phyloP scores from a whole-genome alignment of 2,888 invertebrate species.

The Copidosoma aretas region DNA sequence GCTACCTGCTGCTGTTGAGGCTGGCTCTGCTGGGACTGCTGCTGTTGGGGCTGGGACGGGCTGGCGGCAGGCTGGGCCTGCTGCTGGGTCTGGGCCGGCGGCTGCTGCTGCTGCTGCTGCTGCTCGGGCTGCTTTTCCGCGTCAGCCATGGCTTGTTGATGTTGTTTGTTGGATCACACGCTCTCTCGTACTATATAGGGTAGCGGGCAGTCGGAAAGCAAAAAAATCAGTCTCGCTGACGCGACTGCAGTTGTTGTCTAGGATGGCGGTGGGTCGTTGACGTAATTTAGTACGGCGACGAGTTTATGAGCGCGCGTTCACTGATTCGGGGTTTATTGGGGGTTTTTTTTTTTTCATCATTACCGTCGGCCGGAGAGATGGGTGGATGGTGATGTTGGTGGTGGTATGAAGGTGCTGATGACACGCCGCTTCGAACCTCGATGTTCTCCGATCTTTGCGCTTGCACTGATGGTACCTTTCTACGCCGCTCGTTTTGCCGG shows the following conservation, averaged over 20 bases:
- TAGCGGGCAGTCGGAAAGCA: too few relatives aligned
- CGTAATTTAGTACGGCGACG: not conserved
- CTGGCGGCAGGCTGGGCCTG: conserved; percentile 68
- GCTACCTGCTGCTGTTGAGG: conserved; percentile 10
- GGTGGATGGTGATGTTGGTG: conserved; percentile 18
- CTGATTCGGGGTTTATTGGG: conserved; percentile 13
- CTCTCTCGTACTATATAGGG: too few relatives aligned
- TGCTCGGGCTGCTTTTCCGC: conserved; percentile 84
- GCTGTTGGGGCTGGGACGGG: not conserved
- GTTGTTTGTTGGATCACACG: not conserved
- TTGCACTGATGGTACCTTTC: conserved; percentile 65
- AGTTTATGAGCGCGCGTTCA: not conserved
- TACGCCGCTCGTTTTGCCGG: conserved; percentile 44
- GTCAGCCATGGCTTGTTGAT: conserved; percentile 78
- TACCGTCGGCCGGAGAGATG: conserved; percentile 22
- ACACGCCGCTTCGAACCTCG: conserved; percentile 65
- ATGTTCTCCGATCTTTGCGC: conserved; percentile 64
- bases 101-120: conserved; percentile 66
- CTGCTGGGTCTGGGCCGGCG: conserved; percentile 54
- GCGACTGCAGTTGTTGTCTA: not conserved
- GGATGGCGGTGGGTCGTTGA: not conserved
- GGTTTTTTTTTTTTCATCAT: conserved; percentile 18
- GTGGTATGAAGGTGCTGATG: conserved; percentile 51
- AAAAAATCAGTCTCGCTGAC: not conserved
- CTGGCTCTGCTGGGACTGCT: conserved; percentile 1